Evolutionary conservation across 2,888 invertebrate genomes (phyloP), one percentile per base, ranked within the genome.

Genomic region (Agrotis exclamationis): DNA sequence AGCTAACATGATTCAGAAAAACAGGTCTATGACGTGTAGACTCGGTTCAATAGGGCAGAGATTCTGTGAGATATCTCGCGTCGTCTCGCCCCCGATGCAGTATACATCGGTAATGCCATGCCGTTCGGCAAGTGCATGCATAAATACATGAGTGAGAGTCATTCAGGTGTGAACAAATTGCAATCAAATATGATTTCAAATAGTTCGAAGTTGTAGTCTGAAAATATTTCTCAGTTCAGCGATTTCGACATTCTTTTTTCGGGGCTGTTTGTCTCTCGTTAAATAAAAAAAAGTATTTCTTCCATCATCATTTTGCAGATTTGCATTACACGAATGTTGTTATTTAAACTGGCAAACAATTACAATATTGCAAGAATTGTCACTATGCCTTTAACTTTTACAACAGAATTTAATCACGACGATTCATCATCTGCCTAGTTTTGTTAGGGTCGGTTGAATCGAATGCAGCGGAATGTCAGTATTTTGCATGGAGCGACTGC

Each of bases 81-180:
- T 47, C 45, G 51, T 45, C 50, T 75, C 50, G 56, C 45, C 56
- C 59, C 22, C 47, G 63, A 72, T 68, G 58, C 58, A 67, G 28
- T 56, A 53, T 51, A 44, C 67, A 63, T 62, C 62, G 47, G 63
- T 54, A 65, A 54, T 47, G 65, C 65, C 63, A 76, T 56, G 59
- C 63, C 76, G 81, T 70, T 71, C 56, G 45, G 64, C 78, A 65
- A 65, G 71, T 77, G 62, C 78, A 81, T 79, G 64, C 72, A 79
- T 79, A 81, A 72, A 77, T 65, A 65, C 60, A 81, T 79, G 62
- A 77, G 64, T 51, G 54, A 72, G 63, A 63, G 45, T 56, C 63
- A 53, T 67, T 50, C 58, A 13, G 68, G 70, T 82, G 80, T 74
- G 62, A 79, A 82, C 67, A 57, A 65, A 67, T 72, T 77, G 64